Percentiles rank a stretch among this genome's conserved stretches.
These are phyloP conservation scores for Silvanus unidentatus DNA, from an alignment of 2,888 invertebrate genomes.

Conservation along the genomic window DNA sequence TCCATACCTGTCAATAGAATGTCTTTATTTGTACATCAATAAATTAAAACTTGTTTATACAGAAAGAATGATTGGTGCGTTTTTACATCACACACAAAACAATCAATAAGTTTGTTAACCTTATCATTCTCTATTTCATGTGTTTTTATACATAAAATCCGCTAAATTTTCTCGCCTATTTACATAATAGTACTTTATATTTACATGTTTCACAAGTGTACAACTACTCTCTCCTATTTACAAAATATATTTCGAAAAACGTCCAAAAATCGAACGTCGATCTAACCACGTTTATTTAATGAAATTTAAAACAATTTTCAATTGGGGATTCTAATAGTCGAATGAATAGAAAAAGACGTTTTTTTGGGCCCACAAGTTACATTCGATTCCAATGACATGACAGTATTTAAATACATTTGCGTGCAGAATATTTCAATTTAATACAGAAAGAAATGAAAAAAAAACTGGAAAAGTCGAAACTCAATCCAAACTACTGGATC, in stretches of 20 bases:
- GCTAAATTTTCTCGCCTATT: slow-evolving; percentile 31
- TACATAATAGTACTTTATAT: slow-evolving; percentile 18
- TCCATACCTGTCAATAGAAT: slow-evolving; percentile 15
- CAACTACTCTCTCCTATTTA: slow-evolving; percentile 19
- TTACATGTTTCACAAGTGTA: not conserved
- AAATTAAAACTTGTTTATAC: slow-evolving; percentile 27
- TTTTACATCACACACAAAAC: slow-evolving; percentile 17
- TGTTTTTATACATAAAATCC: slow-evolving; percentile 26
- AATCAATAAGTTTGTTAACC: slow-evolving; percentile 22
- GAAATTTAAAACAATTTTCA: no score
- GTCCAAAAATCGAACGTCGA: slow-evolving; percentile 2
- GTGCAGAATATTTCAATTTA: no score
- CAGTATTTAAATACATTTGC: no score
- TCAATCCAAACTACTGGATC: no score
- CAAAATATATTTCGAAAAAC: slow-evolving; percentile 21
- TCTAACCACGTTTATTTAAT: no score
- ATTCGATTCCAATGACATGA: no score
- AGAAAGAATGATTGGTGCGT: slow-evolving; percentile 25
- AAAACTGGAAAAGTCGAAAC: no score
- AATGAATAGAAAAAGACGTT: no score
- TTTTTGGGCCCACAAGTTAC: no score
- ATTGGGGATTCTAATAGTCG: no score
- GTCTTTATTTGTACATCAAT: slow-evolving; percentile 25
- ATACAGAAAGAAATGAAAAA: no score
- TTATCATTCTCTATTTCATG: slow-evolving; percentile 13